These are phyloP conservation scores for Heteromormyrus szaboi DNA, from an alignment of 2,797 vertebrate species.

Conservation along the genomic window DNA sequence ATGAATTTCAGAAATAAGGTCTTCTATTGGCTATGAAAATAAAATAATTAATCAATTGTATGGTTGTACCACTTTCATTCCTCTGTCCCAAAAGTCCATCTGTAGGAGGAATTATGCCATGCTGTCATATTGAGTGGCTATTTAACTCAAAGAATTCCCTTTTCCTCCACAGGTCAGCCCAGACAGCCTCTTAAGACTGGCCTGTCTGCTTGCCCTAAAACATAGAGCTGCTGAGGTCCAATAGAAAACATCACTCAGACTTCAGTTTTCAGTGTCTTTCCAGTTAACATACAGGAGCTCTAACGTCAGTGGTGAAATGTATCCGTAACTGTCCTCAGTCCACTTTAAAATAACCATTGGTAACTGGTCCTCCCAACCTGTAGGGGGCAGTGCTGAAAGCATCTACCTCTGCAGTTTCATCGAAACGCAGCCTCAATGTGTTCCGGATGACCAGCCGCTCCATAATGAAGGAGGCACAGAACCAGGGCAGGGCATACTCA, in stretches of 20 bases:
- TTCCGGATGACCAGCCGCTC: constrained; percentile 91
- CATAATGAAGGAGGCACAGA: constrained; percentile 87
- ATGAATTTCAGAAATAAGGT: neutral
- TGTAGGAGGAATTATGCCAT: neutral
- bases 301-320: neutral
- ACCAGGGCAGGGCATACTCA: constrained; percentile 96
- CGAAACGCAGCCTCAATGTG: constrained; percentile 83
- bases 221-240: neutral
- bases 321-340: constrained; percentile 22
- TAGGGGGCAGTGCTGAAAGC: constrained; percentile 13
- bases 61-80: neutral
- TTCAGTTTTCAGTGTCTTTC: neutral
- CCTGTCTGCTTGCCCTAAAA: neutral
- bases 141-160: neutral
- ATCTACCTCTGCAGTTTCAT: constrained; percentile 69
- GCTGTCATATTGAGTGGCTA: neutral
- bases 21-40: neutral
- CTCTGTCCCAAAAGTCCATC: neutral
- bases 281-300: neutral
- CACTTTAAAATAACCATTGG: constrained; percentile 81
- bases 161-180: neutral
- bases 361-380: constrained; percentile 26
- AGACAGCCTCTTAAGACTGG: neutral
- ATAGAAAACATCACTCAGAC: neutral
- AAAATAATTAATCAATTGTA: neutral